These are phyloP conservation scores for Apotomis turbidana DNA, from an alignment of 2,888 invertebrate species.

Conservation along the genomic window DNA sequence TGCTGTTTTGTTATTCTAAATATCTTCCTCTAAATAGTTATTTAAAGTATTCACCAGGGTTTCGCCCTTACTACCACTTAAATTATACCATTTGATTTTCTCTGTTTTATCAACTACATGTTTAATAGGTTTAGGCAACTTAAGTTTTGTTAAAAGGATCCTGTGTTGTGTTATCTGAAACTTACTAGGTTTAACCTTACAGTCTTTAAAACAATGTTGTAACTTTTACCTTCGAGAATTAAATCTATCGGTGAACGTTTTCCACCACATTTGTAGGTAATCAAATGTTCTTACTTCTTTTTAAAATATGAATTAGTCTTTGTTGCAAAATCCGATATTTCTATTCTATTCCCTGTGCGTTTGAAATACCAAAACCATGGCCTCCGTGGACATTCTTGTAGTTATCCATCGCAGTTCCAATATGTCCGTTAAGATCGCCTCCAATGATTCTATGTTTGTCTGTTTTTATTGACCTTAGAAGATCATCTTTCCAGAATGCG, in stretches of 20 bases:
- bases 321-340: conserved; percentile 8
- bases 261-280: conserved; percentile 6
- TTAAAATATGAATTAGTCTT: conserved; percentile 4
- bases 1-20: no score
- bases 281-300: neutral
- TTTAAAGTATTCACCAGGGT: no score
- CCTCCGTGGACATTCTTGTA: conserved; percentile 5
- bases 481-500: conserved; percentile 7
- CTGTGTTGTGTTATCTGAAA: no score
- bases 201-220: no score
- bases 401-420: neutral
- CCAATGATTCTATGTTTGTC: conserved; percentile 2
- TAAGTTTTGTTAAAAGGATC: no score
- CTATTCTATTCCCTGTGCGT: neutral
- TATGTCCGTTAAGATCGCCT: neutral
- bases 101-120: no score
- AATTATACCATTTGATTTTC: no score
- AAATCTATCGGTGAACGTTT: conserved; percentile 12
- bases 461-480: neutral
- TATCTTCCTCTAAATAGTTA: no score
- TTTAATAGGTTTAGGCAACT: no score
- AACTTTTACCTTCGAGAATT: neutral
- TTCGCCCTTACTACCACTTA: no score
- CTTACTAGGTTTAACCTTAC: no score
- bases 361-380: neutral